Percentiles rank a stretch among this genome's conserved stretches.
phyloP scores from a whole-genome alignment of 1,140 invertebrate genomes.

The Drosophila setifemur region DNA sequence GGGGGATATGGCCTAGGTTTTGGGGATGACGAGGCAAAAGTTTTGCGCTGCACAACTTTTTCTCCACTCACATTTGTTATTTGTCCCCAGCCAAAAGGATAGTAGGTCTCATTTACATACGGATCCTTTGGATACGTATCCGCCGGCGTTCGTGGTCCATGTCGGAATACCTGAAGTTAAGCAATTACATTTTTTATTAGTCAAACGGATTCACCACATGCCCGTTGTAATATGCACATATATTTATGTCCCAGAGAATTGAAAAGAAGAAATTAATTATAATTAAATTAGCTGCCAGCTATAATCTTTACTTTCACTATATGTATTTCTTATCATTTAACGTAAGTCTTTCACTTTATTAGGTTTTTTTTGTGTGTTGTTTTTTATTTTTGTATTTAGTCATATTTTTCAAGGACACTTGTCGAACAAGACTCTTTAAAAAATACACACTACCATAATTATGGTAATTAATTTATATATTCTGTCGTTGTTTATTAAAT shows the following conservation, averaged over 20 bases:
- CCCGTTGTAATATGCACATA: not conserved
- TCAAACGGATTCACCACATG: conserved; percentile 30
- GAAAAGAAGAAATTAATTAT: not conserved
- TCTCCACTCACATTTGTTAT: conserved; percentile 88
- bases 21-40: conserved; percentile 51
- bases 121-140: conserved; percentile 91
- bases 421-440: no score
- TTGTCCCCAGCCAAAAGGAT: conserved; percentile 90
- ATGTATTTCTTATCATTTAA: no score
- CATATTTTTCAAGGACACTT: no score
- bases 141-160: conserved; percentile 91
- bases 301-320: not conserved
- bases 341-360: no score
- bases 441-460: no score
- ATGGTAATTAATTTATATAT: no score
- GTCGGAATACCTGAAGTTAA: conserved; percentile 86
- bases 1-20: not conserved
- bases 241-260: not conserved
- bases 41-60: conserved; percentile 57
- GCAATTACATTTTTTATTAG: conserved; percentile 42
- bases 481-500: no score
- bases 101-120: conserved; percentile 86
- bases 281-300: conserved; percentile 19
- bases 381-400: not conserved
- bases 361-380: not conserved